These are phyloP conservation scores for Phyllotreta striolata DNA, from an alignment of 2,888 invertebrate genomes.

Conservation along the genomic window DNA sequence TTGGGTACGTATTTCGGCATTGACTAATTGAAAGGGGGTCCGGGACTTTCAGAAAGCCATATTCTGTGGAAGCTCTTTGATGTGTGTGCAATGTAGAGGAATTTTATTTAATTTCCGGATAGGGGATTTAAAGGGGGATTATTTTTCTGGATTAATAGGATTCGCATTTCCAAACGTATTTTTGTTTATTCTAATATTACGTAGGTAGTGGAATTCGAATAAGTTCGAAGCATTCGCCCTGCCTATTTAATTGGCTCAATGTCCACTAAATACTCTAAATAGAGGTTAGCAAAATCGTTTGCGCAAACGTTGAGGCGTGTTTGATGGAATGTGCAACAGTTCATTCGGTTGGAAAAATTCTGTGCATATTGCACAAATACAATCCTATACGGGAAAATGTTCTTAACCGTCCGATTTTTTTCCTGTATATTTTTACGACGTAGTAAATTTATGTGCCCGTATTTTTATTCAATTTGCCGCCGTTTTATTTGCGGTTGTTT, in stretches of 20 bases:
- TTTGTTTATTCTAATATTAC: no score
- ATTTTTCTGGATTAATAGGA: no score
- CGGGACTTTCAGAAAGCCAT: constrained; percentile 3
- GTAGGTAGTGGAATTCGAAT: no score
- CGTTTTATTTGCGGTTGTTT: constrained; percentile 35
- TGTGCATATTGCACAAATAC: neutral
- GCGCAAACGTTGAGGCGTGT: constrained; percentile 30
- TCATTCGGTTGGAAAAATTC: constrained; percentile 17
- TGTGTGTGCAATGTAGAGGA: constrained; percentile 14
- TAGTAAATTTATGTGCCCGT: constrained; percentile 30
- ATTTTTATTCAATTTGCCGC: constrained; percentile 38
- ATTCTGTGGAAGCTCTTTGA: constrained; percentile 15
- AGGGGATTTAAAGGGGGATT: constrained; percentile 1
- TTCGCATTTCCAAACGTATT: no score
- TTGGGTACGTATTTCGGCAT: neutral
- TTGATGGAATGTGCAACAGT: constrained; percentile 25
- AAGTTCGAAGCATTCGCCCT: no score
- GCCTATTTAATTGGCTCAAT: constrained; percentile 42
- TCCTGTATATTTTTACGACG: constrained; percentile 26
- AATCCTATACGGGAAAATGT: neutral
- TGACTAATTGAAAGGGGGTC: constrained; percentile 20
- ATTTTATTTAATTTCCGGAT: constrained; percentile 11
- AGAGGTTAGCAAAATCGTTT: constrained; percentile 36
- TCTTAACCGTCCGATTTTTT: no score
- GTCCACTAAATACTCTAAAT: constrained; percentile 40